A percentile compares a stretch with the other conserved stretches of the same genome.
These are phyloP conservation scores for Ctenicera cuprea DNA, from an alignment of 2,888 invertebrate species.

Conservation along the genomic window DNA sequence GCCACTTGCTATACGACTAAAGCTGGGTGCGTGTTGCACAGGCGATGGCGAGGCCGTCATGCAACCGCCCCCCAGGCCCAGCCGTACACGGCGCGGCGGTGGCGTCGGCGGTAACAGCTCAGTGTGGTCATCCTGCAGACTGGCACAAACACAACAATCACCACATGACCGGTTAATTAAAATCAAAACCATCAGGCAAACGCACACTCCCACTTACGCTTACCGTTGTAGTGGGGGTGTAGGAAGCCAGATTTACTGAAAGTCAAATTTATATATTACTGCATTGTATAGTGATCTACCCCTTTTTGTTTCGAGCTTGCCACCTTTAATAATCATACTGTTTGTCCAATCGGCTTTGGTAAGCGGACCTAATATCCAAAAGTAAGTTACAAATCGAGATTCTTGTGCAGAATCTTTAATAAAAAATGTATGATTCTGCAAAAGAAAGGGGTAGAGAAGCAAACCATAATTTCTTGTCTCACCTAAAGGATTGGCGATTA, in stretches of 20 bases:
- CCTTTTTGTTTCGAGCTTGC: slow-evolving; percentile 36
- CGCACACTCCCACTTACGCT: slow-evolving; percentile 71
- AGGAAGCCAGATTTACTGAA: slow-evolving; percentile 75
- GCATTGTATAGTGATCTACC: not conserved
- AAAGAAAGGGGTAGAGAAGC: too few relatives aligned
- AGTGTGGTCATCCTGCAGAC: slow-evolving; percentile 78
- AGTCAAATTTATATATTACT: slow-evolving; percentile 65
- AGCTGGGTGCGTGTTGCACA: slow-evolving; percentile 70
- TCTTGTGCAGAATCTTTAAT: too few relatives aligned
- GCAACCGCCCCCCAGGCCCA: slow-evolving; percentile 69
- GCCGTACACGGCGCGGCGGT: slow-evolving; percentile 74
- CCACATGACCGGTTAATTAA: slow-evolving; percentile 66
- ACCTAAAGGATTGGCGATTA: too few relatives aligned
- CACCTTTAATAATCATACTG: slow-evolving; percentile 14
- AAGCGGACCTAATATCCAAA: too few relatives aligned
- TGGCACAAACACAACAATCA: slow-evolving; percentile 70
- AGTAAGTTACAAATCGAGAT: too few relatives aligned
- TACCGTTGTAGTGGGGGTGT: slow-evolving; percentile 78
- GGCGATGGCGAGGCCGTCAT: slow-evolving; percentile 65
- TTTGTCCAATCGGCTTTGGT: too few relatives aligned
- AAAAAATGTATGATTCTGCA: too few relatives aligned
- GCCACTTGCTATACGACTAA: slow-evolving; percentile 80
- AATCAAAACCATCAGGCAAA: slow-evolving; percentile 64
- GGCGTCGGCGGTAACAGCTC: slow-evolving; percentile 80
- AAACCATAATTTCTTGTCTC: too few relatives aligned